These are phyloP conservation scores for Drosophila gunungcola DNA, from an alignment of 1,140 invertebrate genomes.

Conservation along the genomic window DNA sequence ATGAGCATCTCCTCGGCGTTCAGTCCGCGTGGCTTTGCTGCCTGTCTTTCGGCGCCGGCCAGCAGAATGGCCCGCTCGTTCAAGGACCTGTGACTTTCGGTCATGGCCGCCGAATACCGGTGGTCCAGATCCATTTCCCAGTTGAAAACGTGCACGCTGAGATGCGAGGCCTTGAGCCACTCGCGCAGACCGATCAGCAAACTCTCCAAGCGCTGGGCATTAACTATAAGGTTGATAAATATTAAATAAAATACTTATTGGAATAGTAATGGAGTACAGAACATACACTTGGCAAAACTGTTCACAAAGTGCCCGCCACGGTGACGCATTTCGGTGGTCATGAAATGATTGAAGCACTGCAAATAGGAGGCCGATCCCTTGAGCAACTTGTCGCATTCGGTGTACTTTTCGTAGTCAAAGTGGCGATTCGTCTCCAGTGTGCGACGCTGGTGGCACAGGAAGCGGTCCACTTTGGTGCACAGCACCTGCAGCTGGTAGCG, in stretches of 20 bases:
- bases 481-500: constrained; percentile 71
- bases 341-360: constrained; percentile 27
- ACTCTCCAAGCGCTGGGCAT: constrained; percentile 41
- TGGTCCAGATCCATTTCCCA: constrained; percentile 76
- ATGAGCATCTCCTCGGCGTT: constrained; percentile 40
- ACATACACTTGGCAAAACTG: constrained; percentile 24
- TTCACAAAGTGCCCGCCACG: constrained; percentile 42
- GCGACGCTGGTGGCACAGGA: constrained; percentile 39
- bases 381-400: constrained; percentile 58
- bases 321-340: constrained; percentile 54
- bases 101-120: constrained; percentile 61
- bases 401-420: constrained; percentile 58
- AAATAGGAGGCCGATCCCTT: constrained; percentile 11
- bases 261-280: background rate
- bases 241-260: background rate
- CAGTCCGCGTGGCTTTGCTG: background rate
- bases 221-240: constrained; percentile 16
- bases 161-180: constrained; percentile 51
- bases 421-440: constrained; percentile 54
- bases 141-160: constrained; percentile 61
- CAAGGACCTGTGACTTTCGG: constrained; percentile 12
- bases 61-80: constrained; percentile 20
- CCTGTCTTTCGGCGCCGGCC: constrained; percentile 9
- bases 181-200: constrained; percentile 46
- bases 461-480: constrained; percentile 56